phyloP scores from a whole-genome alignment of 2,797 vertebrate species.

The Sebastes umbrosus region DNA sequence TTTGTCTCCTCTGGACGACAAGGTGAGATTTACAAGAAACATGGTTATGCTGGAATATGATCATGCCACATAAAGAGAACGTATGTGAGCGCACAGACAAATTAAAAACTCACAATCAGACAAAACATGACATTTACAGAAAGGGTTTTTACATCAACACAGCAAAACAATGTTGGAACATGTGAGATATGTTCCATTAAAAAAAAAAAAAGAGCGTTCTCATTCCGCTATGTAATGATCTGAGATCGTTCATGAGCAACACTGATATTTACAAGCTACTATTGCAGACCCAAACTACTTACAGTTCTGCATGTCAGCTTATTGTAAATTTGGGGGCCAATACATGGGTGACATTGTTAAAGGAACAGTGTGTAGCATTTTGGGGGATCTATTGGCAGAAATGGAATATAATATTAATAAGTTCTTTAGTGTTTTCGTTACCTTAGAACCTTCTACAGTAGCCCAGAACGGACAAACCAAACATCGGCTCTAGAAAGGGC shows the following conservation, averaged over 20 bases:
- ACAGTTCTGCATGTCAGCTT: background rate
- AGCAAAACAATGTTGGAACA: background rate
- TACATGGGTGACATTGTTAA: background rate
- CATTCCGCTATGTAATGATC: background rate
- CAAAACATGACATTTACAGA: background rate
- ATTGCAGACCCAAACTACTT: background rate
- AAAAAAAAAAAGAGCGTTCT: background rate
- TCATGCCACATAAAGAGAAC: slow-evolving; percentile 23
- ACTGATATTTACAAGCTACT: background rate
- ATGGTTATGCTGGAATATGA: slow-evolving; percentile 6
- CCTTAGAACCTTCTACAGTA: too few relatives aligned
- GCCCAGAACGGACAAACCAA: too few relatives aligned
- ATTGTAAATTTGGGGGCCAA: background rate
- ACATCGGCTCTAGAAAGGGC: too few relatives aligned
- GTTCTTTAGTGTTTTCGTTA: too few relatives aligned
- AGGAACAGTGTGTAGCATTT: background rate
- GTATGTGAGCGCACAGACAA: background rate
- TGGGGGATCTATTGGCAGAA: too few relatives aligned
- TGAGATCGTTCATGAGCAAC: background rate
- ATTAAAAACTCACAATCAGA: background rate
- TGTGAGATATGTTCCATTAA: background rate
- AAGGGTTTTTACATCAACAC: background rate
- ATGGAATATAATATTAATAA: too few relatives aligned
- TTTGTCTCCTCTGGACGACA: background rate
- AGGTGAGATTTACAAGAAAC: background rate